Percentiles rank a stretch among this genome's conserved stretches.
These are phyloP conservation scores for Corythaeola cristata DNA, from an alignment of 2,113 vertebrate species.

Conservation along the genomic window DNA sequence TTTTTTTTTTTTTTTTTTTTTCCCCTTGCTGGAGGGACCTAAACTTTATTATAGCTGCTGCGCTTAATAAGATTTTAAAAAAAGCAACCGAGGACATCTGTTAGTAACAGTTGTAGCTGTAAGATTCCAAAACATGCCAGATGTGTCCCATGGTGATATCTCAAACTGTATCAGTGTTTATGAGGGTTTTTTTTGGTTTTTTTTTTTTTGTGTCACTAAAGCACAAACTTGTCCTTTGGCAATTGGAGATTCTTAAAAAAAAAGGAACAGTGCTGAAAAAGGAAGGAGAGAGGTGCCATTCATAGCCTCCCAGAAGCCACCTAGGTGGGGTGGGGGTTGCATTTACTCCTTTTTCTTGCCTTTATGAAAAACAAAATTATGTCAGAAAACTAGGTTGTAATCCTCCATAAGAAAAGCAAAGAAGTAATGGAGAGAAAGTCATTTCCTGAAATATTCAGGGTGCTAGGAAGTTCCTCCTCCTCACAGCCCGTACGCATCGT, in stretches of 20 bases:
- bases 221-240: not conserved
- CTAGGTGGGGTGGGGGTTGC: not conserved
- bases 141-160: not conserved
- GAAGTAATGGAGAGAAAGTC: not conserved
- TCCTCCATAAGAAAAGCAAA: not conserved
- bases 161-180: not conserved
- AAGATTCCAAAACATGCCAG: slow-evolving; percentile 9
- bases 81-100: not conserved
- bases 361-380: not conserved
- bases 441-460: not conserved
- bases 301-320: not conserved
- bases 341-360: not conserved
- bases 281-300: not conserved
- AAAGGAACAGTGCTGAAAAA: not conserved
- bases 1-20: not conserved
- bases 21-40: not conserved
- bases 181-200: no score
- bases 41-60: not conserved
- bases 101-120: slow-evolving; percentile 15
- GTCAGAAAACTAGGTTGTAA: not conserved
- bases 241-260: not conserved
- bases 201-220: not conserved
- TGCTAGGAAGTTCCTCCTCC: not conserved
- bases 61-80: slow-evolving; percentile 12
- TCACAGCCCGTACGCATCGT: rapidly evolving